These are phyloP conservation scores for Rallus limicola DNA, from an alignment of 2,113 vertebrate species.

Conservation along the genomic window DNA sequence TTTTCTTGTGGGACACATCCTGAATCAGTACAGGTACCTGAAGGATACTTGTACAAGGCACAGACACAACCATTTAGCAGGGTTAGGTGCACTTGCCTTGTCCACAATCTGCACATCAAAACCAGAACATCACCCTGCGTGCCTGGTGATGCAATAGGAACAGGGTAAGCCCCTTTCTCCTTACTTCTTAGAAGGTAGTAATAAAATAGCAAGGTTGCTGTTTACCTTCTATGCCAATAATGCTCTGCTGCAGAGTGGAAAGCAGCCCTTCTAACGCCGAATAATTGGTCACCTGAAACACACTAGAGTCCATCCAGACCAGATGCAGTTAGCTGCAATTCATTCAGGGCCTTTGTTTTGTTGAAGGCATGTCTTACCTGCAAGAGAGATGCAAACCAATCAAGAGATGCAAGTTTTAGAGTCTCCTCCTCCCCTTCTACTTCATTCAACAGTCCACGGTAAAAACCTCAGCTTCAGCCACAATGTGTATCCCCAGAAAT, in stretches of 20 bases:
- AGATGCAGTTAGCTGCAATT: slow-evolving; percentile 77
- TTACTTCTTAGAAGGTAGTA: neutral
- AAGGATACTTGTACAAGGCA: no score
- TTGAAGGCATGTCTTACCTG: slow-evolving; percentile 75
- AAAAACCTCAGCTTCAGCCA: neutral
- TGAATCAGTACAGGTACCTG: neutral
- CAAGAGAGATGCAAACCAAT: neutral
- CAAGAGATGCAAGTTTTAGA: neutral
- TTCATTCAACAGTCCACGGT: neutral
- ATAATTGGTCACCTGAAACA: slow-evolving; percentile 78
- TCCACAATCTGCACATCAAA: slow-evolving; percentile 75
- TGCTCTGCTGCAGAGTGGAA: slow-evolving; percentile 66
- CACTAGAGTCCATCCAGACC: slow-evolving; percentile 57
- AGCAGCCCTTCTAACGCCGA: slow-evolving; percentile 71
- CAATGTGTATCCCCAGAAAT: neutral
- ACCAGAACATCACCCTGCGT: slow-evolving; percentile 73
- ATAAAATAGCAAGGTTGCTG: neutral
- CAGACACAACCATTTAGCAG: neutral
- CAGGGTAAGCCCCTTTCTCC: neutral
- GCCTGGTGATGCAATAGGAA: slow-evolving; percentile 57
- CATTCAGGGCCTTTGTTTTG: neutral
- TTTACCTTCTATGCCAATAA: slow-evolving; percentile 77
- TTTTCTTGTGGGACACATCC: neutral
- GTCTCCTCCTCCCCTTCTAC: neutral
- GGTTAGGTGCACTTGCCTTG: slow-evolving; percentile 51